Conservation (phyloP, 2,113 vertebrate genomes). For the Rhea americana region DNA sequence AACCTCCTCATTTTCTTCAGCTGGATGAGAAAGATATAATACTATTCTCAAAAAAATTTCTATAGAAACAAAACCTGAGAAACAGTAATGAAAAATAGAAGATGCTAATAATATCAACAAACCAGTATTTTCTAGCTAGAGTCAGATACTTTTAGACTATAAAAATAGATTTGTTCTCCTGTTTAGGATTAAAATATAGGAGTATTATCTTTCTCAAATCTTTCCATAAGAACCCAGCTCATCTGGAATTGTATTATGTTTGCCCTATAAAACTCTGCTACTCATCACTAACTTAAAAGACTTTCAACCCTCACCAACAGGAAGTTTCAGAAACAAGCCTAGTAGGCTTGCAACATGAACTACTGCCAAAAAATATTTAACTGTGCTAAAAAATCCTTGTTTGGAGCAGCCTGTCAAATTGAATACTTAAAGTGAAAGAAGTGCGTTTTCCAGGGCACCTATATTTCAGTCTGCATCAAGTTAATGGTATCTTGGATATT, state of each 20-base stretch:
- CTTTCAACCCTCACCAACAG: neutral
- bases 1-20: neutral
- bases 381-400: slow-evolving; percentile 32
- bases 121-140: neutral
- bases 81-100: neutral
- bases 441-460: slow-evolving; percentile 17
- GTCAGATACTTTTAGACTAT: neutral
- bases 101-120: neutral
- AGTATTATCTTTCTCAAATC: neutral
- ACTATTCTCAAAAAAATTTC: neutral
- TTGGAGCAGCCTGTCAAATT: slow-evolving; percentile 13
- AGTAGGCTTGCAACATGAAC: neutral
- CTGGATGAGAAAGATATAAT: neutral
- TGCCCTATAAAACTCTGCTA: neutral
- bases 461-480: slow-evolving; percentile 1
- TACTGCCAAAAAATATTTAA: slow-evolving; percentile 42
- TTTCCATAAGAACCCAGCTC: neutral
- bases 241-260: neutral
- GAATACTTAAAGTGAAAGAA: slow-evolving; percentile 20
- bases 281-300: neutral
- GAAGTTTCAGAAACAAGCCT: neutral
- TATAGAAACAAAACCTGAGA: neutral
- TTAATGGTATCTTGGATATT: slow-evolving; percentile 24
- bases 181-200: neutral
- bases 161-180: neutral